These are phyloP conservation scores for Phengaris alcon DNA, from an alignment of 2,888 invertebrate species.

Conservation along the genomic window DNA sequence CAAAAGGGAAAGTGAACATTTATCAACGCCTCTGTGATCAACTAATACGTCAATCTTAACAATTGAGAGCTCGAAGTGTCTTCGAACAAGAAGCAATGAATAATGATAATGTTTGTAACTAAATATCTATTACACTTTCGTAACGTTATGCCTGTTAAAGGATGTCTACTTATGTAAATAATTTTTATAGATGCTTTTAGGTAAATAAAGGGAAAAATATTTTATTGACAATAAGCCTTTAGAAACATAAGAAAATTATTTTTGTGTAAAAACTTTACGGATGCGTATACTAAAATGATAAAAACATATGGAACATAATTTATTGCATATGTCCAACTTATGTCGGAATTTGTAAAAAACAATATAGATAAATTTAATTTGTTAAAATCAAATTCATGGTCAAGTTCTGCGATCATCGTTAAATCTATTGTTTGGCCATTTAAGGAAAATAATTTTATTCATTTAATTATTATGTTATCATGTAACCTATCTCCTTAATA, in stretches of 20 bases:
- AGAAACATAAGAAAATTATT: too few species aligned
- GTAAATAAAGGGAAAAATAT: too few species aligned
- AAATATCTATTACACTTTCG: not conserved
- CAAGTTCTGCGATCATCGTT: not conserved
- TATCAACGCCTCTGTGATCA: constrained; percentile 53
- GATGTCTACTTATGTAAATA: not conserved
- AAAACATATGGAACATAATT: not conserved
- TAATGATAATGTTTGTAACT: not conserved
- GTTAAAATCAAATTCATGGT: constrained; percentile 6
- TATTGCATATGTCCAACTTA: constrained; percentile 5
- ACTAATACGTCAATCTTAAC: constrained; percentile 38
- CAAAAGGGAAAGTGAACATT: constrained; percentile 74
- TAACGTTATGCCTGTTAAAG: not conserved
- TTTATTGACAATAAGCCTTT: too few species aligned
- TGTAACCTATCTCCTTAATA: not conserved
- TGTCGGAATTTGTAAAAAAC: not conserved
- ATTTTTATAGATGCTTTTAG: too few species aligned
- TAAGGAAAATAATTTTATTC: not conserved
- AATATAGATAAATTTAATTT: constrained; percentile 1
- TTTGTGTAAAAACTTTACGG: not conserved
- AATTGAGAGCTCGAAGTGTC: constrained; percentile 18
- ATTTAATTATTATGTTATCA: not conserved
- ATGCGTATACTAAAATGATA: not conserved
- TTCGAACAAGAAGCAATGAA: not conserved
- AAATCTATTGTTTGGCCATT: constrained; percentile 1